Conservation (phyloP, 2,888 invertebrate genomes). For the Girardia tigrina region DNA sequence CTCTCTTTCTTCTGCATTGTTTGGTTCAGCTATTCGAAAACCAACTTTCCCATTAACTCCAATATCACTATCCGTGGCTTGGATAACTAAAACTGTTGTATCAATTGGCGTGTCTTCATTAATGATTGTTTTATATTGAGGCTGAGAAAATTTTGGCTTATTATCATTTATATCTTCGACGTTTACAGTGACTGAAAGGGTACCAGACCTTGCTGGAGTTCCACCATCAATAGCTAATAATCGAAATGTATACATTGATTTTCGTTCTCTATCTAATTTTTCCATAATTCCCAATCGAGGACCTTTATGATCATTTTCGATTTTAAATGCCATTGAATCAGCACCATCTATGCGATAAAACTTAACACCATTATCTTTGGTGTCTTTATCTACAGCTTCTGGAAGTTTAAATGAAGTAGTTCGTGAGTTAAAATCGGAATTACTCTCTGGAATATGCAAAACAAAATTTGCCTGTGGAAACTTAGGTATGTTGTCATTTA, state of each 20-base stretch:
- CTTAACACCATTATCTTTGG: conserved; percentile 18
- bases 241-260: conserved; percentile 6
- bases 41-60: conserved; percentile 23
- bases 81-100: neutral
- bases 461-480: neutral
- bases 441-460: conserved; percentile 23
- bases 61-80: conserved; percentile 8
- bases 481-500: conserved; percentile 26
- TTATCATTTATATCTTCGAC: conserved; percentile 29
- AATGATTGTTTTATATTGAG: neutral
- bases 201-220: conserved; percentile 25
- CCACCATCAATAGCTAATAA: conserved; percentile 31
- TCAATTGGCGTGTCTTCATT: conserved; percentile 24
- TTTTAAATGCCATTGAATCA: conserved; percentile 21
- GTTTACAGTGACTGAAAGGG: conserved; percentile 1
- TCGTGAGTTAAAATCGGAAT: neutral
- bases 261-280: conserved; percentile 27
- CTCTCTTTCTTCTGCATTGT: neutral
- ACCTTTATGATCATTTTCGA: conserved; percentile 18
- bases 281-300: neutral
- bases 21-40: conserved; percentile 16
- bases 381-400: conserved; percentile 21
- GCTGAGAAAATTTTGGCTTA: conserved; percentile 25
- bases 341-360: conserved; percentile 14
- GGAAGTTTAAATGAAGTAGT: conserved; percentile 6